These are phyloP conservation scores for Drosophila pseudotalamancana DNA, from an alignment of 2,888 invertebrate genomes.

Conservation along the genomic window DNA sequence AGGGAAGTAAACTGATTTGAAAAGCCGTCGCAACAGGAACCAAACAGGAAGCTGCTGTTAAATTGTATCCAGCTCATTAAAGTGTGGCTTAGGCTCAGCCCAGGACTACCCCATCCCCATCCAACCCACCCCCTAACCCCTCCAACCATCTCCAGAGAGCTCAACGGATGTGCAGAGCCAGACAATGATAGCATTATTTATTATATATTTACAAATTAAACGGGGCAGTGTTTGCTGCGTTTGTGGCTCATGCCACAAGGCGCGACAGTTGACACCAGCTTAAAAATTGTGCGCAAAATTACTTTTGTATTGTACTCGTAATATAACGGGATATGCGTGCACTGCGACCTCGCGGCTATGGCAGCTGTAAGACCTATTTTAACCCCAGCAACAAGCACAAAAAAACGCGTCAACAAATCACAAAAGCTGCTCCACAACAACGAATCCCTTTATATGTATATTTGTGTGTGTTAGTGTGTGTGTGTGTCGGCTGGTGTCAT, in stretches of 20 bases:
- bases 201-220: conserved; percentile 56
- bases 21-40: conserved; percentile 73
- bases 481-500: conserved; percentile 59
- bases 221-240: conserved; percentile 20
- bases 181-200: conserved; percentile 67
- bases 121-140: not conserved
- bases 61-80: conserved; percentile 77
- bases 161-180: conserved; percentile 64
- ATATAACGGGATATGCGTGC: conserved; percentile 35
- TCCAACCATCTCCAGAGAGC: conserved; percentile 1
- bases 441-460: conserved; percentile 51
- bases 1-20: conserved; percentile 80
- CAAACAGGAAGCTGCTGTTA: conserved; percentile 75
- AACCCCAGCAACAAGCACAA: conserved; percentile 65
- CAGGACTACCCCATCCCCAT: not conserved
- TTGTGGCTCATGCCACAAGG: conserved; percentile 37
- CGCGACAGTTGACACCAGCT: conserved; percentile 75
- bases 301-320: conserved; percentile 73
- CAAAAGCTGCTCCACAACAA: conserved; percentile 64
- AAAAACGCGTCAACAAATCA: conserved; percentile 69
- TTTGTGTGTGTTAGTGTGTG: conserved; percentile 18
- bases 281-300: conserved; percentile 70
- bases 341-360: conserved; percentile 47
- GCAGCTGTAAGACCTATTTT: conserved; percentile 72
- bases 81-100: conserved; percentile 40